Conservation (phyloP, 2,888 invertebrate genomes). For the Pristionchus japonicus region DNA sequence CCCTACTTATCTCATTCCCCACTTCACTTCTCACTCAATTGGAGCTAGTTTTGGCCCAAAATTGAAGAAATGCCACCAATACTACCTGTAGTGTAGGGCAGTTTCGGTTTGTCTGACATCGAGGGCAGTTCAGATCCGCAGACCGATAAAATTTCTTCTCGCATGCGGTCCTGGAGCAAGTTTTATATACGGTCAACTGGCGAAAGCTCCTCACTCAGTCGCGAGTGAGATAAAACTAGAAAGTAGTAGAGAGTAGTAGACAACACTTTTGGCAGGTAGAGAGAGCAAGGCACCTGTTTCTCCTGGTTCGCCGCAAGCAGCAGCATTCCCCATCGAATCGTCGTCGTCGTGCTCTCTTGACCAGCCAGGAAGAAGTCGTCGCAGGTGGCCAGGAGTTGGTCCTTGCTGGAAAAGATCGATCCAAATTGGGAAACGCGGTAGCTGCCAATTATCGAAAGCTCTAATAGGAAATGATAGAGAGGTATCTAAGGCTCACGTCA, state of each 20-base stretch:
- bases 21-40: too few species aligned
- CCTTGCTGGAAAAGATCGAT: not conserved
- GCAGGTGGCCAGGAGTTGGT: not conserved
- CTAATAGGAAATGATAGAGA: too few species aligned
- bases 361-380: not conserved
- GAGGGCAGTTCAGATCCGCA: constrained; percentile 3
- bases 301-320: not conserved
- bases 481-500: constrained; percentile 1
- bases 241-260: too few species aligned
- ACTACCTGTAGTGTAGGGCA: constrained; percentile 30
- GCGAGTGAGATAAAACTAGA: too few species aligned
- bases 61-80: too few species aligned
- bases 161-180: constrained; percentile 21
- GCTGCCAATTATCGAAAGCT: too few species aligned
- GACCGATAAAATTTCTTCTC: constrained; percentile 28
- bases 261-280: too few species aligned
- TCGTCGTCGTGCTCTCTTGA: constrained; percentile 5
- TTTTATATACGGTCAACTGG: too few species aligned
- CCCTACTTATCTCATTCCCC: too few species aligned
- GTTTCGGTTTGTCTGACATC: constrained; percentile 35
- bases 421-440: too few species aligned
- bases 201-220: too few species aligned
- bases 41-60: too few species aligned
- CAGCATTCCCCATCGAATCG: not conserved
- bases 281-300: not conserved